Conservation (phyloP, 2,888 invertebrate species). For the Drosophila dives region DNA sequence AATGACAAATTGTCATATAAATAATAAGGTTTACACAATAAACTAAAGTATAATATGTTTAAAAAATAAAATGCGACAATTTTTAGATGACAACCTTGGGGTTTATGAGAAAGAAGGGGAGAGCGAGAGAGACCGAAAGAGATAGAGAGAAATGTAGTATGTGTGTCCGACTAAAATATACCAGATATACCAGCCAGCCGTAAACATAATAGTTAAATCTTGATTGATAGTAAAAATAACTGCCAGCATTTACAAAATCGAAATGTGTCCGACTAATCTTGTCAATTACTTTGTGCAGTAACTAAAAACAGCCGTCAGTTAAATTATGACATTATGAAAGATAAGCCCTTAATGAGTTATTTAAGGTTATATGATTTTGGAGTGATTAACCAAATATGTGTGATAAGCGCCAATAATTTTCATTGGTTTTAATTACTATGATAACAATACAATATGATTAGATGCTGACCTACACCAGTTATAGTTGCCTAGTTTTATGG, state of each 20-base stretch:
- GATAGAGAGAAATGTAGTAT: not conserved
- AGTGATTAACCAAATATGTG: slow-evolving; percentile 21
- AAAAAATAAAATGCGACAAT: slow-evolving; percentile 4
- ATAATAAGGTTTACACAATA: slow-evolving; percentile 1
- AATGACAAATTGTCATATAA: not conserved
- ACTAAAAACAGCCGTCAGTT: slow-evolving; percentile 5
- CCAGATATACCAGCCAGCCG: not conserved
- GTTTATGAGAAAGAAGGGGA: slow-evolving; percentile 1
- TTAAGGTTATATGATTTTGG: slow-evolving; percentile 29
- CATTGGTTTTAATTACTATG: slow-evolving; percentile 25
- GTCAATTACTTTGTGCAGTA: slow-evolving; percentile 9
- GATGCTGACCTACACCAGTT: slow-evolving; percentile 71
- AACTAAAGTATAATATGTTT: not conserved
- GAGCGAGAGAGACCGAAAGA: not conserved
- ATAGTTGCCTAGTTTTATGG: slow-evolving; percentile 24
- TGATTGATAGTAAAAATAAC: not conserved
- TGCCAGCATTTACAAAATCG: not conserved
- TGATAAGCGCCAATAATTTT: slow-evolving; percentile 36
- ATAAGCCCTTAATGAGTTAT: slow-evolving; percentile 9
- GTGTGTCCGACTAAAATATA: not conserved
- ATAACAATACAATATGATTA: slow-evolving; percentile 48
- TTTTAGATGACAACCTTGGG: slow-evolving; percentile 10
- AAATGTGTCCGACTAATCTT: slow-evolving; percentile 8
- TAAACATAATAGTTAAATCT: not conserved
- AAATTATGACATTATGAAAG: slow-evolving; percentile 13